Conservation (phyloP, 2,888 invertebrate species). For the Unio delphinus region DNA sequence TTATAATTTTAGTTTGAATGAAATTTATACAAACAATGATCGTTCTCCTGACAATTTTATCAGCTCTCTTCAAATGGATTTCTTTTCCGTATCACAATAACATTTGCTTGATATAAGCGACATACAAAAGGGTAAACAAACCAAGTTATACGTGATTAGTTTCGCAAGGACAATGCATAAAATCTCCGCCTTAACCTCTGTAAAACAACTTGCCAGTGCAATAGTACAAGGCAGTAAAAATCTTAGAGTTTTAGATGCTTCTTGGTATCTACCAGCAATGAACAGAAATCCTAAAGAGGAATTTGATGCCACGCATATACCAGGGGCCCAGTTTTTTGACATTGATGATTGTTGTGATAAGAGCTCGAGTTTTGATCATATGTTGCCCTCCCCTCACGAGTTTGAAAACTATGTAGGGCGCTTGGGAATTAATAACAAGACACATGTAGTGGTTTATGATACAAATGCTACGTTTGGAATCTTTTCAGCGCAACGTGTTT, state of each 20-base stretch:
- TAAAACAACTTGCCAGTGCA: conserved; percentile 31
- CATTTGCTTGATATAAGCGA: too few relatives aligned
- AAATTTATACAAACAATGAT: too few relatives aligned
- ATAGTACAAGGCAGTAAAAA: conserved; percentile 34
- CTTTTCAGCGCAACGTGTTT: conserved; percentile 62
- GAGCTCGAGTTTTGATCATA: conserved; percentile 50
- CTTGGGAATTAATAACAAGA: conserved; percentile 59
- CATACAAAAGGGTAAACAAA: too few relatives aligned
- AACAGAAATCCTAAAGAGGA: conserved; percentile 52
- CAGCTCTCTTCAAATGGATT: too few relatives aligned
- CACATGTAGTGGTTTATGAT: conserved; percentile 66
- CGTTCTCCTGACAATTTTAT: too few relatives aligned
- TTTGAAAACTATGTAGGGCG: conserved; percentile 63
- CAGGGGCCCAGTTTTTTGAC: conserved; percentile 66
- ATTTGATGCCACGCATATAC: conserved; percentile 60
- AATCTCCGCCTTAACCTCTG: conserved; percentile 30
- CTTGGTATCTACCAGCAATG: conserved; percentile 61
- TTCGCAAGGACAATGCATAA: conserved; percentile 17
- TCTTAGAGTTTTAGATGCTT: conserved; percentile 59
- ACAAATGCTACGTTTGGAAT: conserved; percentile 52
- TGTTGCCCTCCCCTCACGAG: conserved; percentile 52
- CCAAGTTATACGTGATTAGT: neutral
- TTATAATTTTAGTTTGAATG: too few relatives aligned
- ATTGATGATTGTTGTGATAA: conserved; percentile 61
- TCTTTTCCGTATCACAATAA: too few relatives aligned